phyloP scores from a whole-genome alignment of 2,888 invertebrate genomes.

The Hirtodrosophila histrioides region DNA sequence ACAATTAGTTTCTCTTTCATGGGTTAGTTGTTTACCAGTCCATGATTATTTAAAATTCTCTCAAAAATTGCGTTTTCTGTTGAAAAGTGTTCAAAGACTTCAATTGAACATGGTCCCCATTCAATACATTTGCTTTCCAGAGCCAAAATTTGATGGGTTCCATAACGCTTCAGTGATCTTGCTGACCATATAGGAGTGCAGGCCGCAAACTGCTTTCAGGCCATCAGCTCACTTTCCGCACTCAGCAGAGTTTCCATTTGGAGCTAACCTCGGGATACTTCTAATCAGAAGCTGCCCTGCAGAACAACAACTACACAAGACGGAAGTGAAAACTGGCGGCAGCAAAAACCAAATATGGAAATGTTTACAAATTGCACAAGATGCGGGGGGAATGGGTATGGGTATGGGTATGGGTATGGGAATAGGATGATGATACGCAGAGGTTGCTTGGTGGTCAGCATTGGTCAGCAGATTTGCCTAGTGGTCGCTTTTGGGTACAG shows the following conservation, averaged over 20 bases:
- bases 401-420: conserved; percentile 6
- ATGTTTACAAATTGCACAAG: conserved; percentile 82
- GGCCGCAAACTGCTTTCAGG: neutral
- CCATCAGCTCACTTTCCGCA: conserved; percentile 21
- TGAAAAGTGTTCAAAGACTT: no score
- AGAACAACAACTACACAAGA: conserved; percentile 32
- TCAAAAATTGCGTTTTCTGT: no score
- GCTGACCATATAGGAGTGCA: neutral
- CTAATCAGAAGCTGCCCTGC: conserved; percentile 48
- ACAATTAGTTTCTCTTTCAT: no score
- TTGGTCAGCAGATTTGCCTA: conserved; percentile 64
- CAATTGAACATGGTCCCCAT: no score
- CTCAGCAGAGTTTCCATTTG: conserved; percentile 20
- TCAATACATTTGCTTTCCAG: no score
- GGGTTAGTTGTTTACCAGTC: no score
- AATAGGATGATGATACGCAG: conserved; percentile 33
- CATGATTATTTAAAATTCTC: no score
- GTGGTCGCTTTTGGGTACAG: conserved; percentile 34
- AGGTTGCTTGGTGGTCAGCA: conserved; percentile 46
- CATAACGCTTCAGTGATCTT: neutral
- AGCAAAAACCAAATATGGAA: conserved; percentile 79
- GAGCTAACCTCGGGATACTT: conserved; percentile 11
- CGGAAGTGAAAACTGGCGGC: conserved; percentile 54
- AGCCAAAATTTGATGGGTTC: conserved; percentile 9
- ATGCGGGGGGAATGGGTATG: conserved; percentile 34